Evolutionary conservation across 2,113 vertebrate genomes (phyloP), one percentile per base, ranked within the genome.

Genomic region (Neopipo cinnamomea): DNA sequence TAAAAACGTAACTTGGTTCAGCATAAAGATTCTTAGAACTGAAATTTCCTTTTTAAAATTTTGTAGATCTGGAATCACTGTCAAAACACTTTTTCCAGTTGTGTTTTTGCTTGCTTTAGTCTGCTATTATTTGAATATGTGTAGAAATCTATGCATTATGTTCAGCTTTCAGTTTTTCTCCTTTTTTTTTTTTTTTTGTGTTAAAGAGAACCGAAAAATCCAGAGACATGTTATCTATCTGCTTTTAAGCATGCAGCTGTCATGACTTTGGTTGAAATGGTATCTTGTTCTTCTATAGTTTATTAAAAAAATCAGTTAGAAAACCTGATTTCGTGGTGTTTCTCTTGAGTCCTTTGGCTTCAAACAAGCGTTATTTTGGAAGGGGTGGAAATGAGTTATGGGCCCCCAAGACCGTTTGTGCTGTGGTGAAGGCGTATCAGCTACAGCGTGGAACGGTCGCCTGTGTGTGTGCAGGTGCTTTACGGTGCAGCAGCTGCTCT

Each of bases 271-370:
- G 81, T 91, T 96, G 93, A 93, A 89, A 93, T 96, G 93, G 93
- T 96, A 89, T 1, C 67, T 88, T 88, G 93, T 95, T 96, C 95
- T 95, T 87, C 95, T 95, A 42, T 93, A 97, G 95, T 96, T 97
- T 96, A 97, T 97, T 97, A 96, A 97, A 97, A 94, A 94, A 94
- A 85, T 18, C 31, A 25, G 61, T 91, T 92, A 93, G 94, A 93
- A 95, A 96, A 96, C 30, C 56, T 41, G 61, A 92, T 91, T 93
- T 71, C 41, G 28, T 50, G 87, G 74, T 28, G 94, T 79, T 84
- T 95, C 53, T 96, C 62, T 95, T 4, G 35, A 93, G 74, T 97
- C 75, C 17, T 85, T 77, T 72, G 74, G 44, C 46, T 91, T 93
- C 70, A 47, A 52, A 70, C 31, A 44, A 80, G 24, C 9, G n/a